These are phyloP conservation scores for Actinemys pallida DNA, from an alignment of 2,113 vertebrate species.

Conservation along the genomic window DNA sequence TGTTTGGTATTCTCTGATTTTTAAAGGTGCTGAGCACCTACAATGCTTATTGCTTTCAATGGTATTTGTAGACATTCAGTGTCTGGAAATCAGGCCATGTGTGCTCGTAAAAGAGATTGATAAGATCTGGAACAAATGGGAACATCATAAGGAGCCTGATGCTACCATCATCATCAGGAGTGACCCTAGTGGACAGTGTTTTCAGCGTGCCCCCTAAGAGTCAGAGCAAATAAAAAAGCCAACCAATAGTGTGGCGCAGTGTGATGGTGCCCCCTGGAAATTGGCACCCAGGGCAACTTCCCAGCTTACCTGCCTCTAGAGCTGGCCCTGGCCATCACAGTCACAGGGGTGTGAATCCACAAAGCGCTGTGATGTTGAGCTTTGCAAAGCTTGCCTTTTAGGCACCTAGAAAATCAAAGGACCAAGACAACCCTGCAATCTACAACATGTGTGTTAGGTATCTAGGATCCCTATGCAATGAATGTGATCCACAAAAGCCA, in stretches of 20 bases:
- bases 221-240: background rate
- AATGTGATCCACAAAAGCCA: background rate
- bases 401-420: background rate
- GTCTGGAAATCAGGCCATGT: background rate
- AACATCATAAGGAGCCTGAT: background rate
- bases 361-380: background rate
- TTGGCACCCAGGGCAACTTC: background rate
- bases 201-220: background rate
- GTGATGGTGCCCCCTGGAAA: background rate
- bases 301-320: background rate
- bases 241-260: background rate
- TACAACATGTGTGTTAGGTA: background rate
- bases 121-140: background rate
- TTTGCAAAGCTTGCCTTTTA: background rate
- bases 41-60: rapidly evolving
- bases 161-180: background rate
- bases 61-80: background rate
- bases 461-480: background rate
- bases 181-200: background rate
- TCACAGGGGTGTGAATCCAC: background rate
- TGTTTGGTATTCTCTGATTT: background rate
- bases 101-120: background rate
- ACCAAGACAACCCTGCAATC: background rate
- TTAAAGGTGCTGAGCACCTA: background rate
- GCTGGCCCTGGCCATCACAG: background rate